A percentile compares a stretch with the other conserved stretches of the same genome.
phyloP scores from a whole-genome alignment of 2,113 vertebrate species.

The Elachura formosa region DNA sequence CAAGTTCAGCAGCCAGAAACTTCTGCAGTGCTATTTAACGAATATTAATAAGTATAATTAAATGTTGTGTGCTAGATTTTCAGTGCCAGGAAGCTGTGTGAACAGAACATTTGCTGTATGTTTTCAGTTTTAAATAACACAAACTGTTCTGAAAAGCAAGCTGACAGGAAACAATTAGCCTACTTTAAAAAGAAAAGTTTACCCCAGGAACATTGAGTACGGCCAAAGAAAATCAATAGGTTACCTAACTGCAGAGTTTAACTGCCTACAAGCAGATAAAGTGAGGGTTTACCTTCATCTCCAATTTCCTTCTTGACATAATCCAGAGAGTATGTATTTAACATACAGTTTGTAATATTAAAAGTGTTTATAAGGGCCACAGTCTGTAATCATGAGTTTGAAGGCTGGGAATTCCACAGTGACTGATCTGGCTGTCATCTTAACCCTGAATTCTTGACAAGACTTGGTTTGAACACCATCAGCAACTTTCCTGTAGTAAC shows the following conservation, averaged over 20 bases:
- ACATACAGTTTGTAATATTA: neutral
- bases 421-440: neutral
- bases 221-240: neutral
- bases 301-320: neutral
- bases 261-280: neutral
- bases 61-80: neutral
- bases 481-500: neutral
- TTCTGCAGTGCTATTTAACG: neutral
- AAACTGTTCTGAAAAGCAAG: neutral
- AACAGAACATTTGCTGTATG: neutral
- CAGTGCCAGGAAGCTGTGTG: neutral
- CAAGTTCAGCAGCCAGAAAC: constrained; percentile 4
- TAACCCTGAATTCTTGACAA: neutral
- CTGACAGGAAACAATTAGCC: neutral
- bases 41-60: constrained; percentile 29
- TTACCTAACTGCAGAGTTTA: neutral
- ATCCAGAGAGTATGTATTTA: neutral
- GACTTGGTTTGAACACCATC: neutral
- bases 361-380: neutral
- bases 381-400: constrained; percentile 22
- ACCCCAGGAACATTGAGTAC: neutral
- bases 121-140: neutral
- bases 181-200: neutral
- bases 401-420: constrained; percentile 4
- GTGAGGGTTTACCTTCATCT: neutral